A percentile compares a stretch with the other conserved stretches of the same genome.
Evolutionary conservation across 1,140 invertebrate genomes (phyloP).

Genomic region (Epicauta chinensis): DNA sequence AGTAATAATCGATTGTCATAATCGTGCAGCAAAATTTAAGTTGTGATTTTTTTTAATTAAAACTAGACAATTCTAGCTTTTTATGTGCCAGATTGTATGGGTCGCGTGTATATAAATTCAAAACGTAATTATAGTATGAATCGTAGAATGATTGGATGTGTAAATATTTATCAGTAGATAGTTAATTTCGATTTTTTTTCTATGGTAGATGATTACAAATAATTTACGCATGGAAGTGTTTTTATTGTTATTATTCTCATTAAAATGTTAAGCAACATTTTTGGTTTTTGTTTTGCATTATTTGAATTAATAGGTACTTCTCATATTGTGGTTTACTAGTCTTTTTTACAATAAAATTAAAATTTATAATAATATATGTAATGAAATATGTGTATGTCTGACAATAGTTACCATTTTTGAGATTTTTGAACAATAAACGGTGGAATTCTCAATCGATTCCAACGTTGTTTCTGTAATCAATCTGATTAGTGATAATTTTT

Average conservation of each 20-base stretch:
- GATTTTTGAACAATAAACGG: no score
- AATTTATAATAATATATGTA: conserved; percentile 2
- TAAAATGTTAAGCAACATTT: background rate
- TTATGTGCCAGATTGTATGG: conserved; percentile 7
- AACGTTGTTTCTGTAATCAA: conserved; percentile 6
- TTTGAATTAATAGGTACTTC: no score
- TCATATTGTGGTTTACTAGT: conserved; percentile 20
- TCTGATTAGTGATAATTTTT: conserved; percentile 25
- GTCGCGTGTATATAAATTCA: conserved; percentile 7
- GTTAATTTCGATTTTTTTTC: background rate
- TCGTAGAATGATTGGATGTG: background rate
- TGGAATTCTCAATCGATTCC: no score
- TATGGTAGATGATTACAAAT: background rate
- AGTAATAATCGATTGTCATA: conserved; percentile 14
- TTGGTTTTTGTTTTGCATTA: background rate
- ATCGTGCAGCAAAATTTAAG: background rate
- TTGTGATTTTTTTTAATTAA: background rate
- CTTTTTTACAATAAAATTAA: background rate
- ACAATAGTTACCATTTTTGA: conserved; percentile 25
- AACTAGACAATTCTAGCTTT: conserved; percentile 6
- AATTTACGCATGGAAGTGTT: conserved; percentile 7
- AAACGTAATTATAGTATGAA: background rate
- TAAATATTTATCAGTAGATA: conserved; percentile 6
- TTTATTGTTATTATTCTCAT: background rate
- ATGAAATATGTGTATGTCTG: conserved; percentile 20